Conservation (phyloP, 2,888 invertebrate species). For the Dryadula phaetusa region DNA sequence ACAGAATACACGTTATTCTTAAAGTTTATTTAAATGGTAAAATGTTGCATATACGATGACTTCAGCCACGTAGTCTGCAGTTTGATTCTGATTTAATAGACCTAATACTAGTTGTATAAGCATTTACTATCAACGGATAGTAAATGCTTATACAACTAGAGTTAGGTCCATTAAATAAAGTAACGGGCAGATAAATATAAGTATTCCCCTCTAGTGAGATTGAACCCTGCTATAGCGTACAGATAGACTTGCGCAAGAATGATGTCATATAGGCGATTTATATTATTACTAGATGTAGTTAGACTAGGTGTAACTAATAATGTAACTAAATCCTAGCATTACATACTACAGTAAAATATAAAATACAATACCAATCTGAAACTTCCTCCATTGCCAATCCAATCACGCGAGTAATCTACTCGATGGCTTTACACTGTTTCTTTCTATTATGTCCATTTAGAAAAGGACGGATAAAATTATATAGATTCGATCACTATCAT, state of each 20-base stretch:
- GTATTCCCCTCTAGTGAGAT: too few relatives aligned
- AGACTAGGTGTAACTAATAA: neutral
- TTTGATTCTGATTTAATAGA: too few relatives aligned
- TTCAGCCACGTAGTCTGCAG: too few relatives aligned
- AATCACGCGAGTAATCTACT: conserved; percentile 40
- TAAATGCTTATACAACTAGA: too few relatives aligned
- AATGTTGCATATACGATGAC: too few relatives aligned
- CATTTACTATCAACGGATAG: too few relatives aligned
- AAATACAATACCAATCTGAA: conserved; percentile 29
- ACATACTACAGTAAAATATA: conserved; percentile 11
- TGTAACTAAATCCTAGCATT: neutral
- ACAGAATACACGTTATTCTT: too few relatives aligned
- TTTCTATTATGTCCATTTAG: conserved; percentile 38
- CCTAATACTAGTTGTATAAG: too few relatives aligned
- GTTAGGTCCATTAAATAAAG: too few relatives aligned
- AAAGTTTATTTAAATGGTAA: too few relatives aligned
- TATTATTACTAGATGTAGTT: neutral
- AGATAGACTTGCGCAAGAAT: too few relatives aligned
- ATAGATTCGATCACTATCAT: conserved; percentile 48
- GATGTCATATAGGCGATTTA: neutral
- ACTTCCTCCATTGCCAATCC: conserved; percentile 28
- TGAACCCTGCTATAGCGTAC: neutral
- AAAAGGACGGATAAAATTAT: conserved; percentile 38
- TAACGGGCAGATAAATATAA: too few relatives aligned
- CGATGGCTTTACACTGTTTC: conserved; percentile 34